Base-by-base conservation (phyloP, 1,140 invertebrate genomes). In the Mya arenaria region DNA sequence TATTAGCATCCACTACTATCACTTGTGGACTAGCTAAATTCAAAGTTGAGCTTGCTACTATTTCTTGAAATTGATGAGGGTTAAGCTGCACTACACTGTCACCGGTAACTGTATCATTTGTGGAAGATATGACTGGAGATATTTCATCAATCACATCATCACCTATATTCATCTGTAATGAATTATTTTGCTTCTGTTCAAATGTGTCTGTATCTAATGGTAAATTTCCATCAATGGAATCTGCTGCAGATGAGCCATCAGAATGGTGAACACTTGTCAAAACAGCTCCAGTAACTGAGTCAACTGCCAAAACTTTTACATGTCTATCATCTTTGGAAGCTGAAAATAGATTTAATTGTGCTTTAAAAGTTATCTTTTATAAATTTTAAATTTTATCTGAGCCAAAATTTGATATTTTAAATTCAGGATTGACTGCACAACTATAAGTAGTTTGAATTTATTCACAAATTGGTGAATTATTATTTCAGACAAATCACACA, bases 221-320 rank as follows among this genome's bases (percentile, higher is more conserved):
- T 32, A 80, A 13, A 62, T 23, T 71, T 60, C 77, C 77, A 71
- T 80, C 77, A 17, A 80, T 36, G 19, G 77, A 80, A 62, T 80
- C 77, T 48, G 65, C 77, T 48, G 77, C 60, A 6, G 77, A 71
- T 1, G 77, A 80, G 25, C 44, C 55, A n/a, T 80, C 77, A 44
- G 66, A 69, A 25, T 60, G 55, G 23, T 80, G 77, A 23, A 75
- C 73, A 68, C 25, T 82, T n/a, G 71, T 63, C 37, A 80, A 55
- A 30, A 69, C n/a, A 44, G 83, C 71, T 48, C 77, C 82, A 62
- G 82, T 79, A 44, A 84, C 68, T 62, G 79, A 60, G 58, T 85
- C 83, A 13, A 86, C 71, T 28, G 86, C 71, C 65, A 83, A 58
- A 5, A 84, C 82, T 79, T 74, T 71, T 23, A 83, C 79, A 81